Base-by-base conservation (phyloP, 2,113 vertebrate genomes). In the Tyto alba region DNA sequence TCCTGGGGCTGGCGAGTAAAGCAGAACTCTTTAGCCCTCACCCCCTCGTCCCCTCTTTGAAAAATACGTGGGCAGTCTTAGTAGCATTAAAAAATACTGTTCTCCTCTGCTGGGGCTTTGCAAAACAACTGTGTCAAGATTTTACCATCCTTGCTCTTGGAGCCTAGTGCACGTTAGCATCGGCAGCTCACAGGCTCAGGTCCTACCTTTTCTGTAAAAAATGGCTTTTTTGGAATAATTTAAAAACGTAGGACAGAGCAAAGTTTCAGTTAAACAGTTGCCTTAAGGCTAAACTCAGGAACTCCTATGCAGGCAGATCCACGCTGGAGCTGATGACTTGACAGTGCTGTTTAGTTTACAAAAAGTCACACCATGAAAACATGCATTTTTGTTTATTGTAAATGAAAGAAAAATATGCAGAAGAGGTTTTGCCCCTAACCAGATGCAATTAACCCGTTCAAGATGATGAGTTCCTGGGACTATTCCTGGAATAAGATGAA, bases 401-500 rank as follows among this genome's bases (percentile, higher is more conserved):
- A 95, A 87, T 7, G 67, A 77, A 73, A 84, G 83, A 32, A 68
- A 91, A 94, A 80, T 67, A 45, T 30, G 56, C 92, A 86, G 77
- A 6, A 67, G 53, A 56, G 66, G 41, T 66, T 88, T 85, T 20
- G 23, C 68, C 94, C 68, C 80, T 30, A 56, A 87, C 59, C 83
- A 95, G 86, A 43, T 45, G 88, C 36, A 4, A 57, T 96, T 97
- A 97, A 97, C 93, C 90, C 93, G 0, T 96, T 95, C 22, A 12
- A 67, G 90, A 57, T 7, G 48, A 5, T 3, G 52, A 63, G 59
- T 53, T 45, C 76, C 47, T 59, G 48, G 77, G 85, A 43, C 59
- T 32, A 0, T 56, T 76, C 72, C 68, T 16, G 88, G 71, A 78
- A 17, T 53, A 9, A 63, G 14, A 41, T 1, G 55, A 62, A 56